A percentile compares a stretch with the other conserved stretches of the same genome.
phyloP scores from a whole-genome alignment of 2,113 vertebrate genomes.

The Pithys albifrons region DNA sequence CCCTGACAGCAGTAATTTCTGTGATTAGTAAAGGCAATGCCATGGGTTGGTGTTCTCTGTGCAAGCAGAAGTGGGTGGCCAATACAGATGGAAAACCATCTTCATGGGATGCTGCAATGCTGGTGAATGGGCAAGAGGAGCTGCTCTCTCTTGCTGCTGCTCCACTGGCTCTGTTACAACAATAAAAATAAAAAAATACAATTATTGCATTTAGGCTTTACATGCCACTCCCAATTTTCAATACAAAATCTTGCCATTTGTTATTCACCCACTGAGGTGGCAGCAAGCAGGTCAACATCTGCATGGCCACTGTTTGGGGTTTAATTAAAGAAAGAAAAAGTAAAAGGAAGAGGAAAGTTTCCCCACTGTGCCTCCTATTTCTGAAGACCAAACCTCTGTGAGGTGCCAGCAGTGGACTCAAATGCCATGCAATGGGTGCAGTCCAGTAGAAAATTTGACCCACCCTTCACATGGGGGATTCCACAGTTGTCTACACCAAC shows the following conservation, averaged over 20 bases:
- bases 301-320: not conserved
- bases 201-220: not conserved
- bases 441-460: not conserved
- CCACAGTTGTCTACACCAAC: fast-evolving
- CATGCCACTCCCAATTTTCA: not conserved
- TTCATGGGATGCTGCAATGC: fast-evolving
- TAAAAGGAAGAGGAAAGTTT: not conserved
- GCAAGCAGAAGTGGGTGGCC: not conserved
- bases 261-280: fast-evolving
- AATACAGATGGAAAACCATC: not conserved
- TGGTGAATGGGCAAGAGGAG: fast-evolving
- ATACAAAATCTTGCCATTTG: not conserved
- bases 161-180: not conserved
- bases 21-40: not conserved
- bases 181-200: not conserved
- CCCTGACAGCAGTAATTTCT: not conserved
- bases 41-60: fast-evolving
- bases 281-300: not conserved
- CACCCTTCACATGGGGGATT: fast-evolving
- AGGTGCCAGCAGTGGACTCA: not conserved
- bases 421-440: fast-evolving
- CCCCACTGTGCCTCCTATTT: not conserved
- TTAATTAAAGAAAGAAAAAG: not conserved
- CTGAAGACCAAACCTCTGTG: not conserved
- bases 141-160: not conserved